Percentiles rank a stretch among this genome's conserved stretches.
phyloP scores from a whole-genome alignment of 2,113 vertebrate species.

The Phrynosoma blainvillii region DNA sequence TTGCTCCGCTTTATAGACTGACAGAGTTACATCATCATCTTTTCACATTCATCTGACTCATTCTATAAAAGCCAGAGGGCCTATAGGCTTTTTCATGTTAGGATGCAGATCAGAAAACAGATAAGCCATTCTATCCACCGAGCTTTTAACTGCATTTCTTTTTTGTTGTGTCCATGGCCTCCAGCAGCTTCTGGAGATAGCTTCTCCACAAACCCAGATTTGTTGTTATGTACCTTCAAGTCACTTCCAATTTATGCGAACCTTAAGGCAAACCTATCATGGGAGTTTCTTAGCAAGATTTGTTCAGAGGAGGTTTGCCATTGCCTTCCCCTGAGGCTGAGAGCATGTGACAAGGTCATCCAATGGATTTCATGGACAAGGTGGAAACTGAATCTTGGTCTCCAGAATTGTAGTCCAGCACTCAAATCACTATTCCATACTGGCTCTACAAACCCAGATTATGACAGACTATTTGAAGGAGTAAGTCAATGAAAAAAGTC shows the following conservation, averaged over 20 bases:
- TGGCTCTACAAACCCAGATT: background rate
- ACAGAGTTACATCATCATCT: constrained; percentile 16
- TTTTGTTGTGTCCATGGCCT: background rate
- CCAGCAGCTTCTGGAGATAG: background rate
- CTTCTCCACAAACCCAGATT: background rate
- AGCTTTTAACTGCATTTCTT: background rate
- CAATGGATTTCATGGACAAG: too few relatives aligned
- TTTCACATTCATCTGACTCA: background rate
- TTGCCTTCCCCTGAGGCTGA: too few relatives aligned
- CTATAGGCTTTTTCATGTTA: constrained; percentile 19
- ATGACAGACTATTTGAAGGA: accelerated
- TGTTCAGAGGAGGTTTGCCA: too few relatives aligned
- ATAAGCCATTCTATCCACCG: constrained; percentile 2
- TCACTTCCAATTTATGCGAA: too few relatives aligned
- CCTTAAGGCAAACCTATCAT: too few relatives aligned
- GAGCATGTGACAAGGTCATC: too few relatives aligned
- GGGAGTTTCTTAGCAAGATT: too few relatives aligned
- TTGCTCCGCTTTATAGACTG: background rate
- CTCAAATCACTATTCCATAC: too few relatives aligned
- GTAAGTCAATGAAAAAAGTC: background rate
- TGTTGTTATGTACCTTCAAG: too few relatives aligned
- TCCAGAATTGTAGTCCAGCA: too few relatives aligned
- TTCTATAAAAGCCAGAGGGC: background rate
- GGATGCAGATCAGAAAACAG: constrained; percentile 5
- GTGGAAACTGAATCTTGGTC: too few relatives aligned